phyloP scores from a whole-genome alignment of 2,797 vertebrate genomes.

The Numenius phaeopus region DNA sequence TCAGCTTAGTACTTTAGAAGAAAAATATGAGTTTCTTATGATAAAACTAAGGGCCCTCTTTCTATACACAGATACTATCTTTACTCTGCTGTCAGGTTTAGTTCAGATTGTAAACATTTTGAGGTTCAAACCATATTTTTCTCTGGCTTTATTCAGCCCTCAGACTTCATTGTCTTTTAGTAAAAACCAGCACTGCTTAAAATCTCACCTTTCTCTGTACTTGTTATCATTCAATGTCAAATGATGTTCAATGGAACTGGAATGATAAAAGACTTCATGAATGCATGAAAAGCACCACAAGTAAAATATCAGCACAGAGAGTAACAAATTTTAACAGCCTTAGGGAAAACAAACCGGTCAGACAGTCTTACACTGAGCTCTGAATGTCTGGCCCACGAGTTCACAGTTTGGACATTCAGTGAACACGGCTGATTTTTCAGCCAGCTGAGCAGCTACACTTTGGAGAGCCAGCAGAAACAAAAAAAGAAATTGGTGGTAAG shows the following conservation, averaged over 20 bases:
- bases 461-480: not conserved
- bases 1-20: not conserved
- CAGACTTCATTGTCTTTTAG: not conserved
- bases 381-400: not conserved
- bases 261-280: not conserved
- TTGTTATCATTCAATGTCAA: not conserved
- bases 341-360: not conserved
- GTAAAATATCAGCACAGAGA: not conserved
- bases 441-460: not conserved
- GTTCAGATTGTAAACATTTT: not conserved
- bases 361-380: not conserved
- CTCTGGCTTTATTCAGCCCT: not conserved
- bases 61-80: not conserved
- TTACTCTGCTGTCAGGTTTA: not conserved
- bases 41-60: not conserved
- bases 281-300: not conserved
- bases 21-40: not conserved
- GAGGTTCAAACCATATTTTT: not conserved
- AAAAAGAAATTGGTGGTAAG: not conserved
- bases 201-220: not conserved
- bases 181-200: not conserved
- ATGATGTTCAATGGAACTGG: not conserved
- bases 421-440: not conserved
- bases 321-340: not conserved
- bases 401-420: not conserved